These are phyloP conservation scores for Aegithalos caudatus DNA, from an alignment of 2,113 vertebrate genomes.

Conservation along the genomic window DNA sequence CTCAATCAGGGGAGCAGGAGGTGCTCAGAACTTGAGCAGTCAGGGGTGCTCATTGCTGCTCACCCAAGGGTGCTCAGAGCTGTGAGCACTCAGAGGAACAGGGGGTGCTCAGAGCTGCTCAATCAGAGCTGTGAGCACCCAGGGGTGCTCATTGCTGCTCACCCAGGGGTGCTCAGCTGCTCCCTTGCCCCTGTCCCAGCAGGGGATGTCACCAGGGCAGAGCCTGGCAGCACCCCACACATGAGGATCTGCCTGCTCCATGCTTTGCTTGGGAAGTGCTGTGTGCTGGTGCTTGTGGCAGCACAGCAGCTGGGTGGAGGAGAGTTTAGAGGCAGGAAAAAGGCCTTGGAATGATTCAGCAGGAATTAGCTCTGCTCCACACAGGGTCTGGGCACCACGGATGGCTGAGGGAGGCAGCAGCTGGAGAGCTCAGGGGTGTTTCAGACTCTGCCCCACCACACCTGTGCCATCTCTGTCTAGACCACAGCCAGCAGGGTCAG, in stretches of 20 bases:
- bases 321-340: neutral
- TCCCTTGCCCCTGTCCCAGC: neutral
- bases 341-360: neutral
- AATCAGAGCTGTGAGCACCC: too few relatives aligned
- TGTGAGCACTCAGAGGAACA: too few relatives aligned
- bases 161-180: neutral
- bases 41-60: too few relatives aligned
- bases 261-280: neutral
- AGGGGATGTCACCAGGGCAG: neutral
- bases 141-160: too few relatives aligned
- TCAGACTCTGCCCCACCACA: neutral
- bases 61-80: too few relatives aligned
- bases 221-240: neutral
- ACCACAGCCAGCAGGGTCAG: neutral
- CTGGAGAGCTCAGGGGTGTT: neutral
- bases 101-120: too few relatives aligned
- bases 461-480: neutral
- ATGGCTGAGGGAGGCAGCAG: neutral
- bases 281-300: neutral
- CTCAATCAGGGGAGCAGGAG: too few relatives aligned
- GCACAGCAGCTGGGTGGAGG: neutral
- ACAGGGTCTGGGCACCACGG: accelerated
- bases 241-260: neutral
- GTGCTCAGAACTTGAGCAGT: too few relatives aligned
- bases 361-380: neutral